phyloP scores from a whole-genome alignment of 2,888 invertebrate species.

The Drosophila mercatorum region DNA sequence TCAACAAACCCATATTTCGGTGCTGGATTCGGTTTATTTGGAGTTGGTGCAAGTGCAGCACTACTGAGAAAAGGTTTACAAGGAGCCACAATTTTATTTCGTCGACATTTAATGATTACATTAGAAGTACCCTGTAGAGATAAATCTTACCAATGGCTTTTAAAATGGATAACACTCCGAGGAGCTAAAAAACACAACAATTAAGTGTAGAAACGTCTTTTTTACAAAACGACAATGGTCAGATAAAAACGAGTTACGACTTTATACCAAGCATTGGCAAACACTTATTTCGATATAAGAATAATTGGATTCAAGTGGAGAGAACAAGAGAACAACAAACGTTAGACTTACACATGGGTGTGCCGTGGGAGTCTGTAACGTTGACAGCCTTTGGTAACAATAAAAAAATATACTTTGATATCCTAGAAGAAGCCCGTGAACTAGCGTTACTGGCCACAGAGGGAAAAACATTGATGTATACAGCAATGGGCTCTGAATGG shows the following conservation, averaged over 20 bases:
- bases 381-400: constrained; percentile 95
- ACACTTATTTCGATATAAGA: constrained; percentile 91
- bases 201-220: constrained; percentile 98
- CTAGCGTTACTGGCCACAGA: constrained; percentile 83
- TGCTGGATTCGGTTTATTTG: constrained; percentile 97
- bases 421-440: constrained; percentile 91
- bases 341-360: constrained; percentile 95
- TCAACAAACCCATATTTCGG: constrained; percentile 98
- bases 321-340: constrained; percentile 96
- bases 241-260: constrained; percentile 95
- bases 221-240: constrained; percentile 95
- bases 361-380: constrained; percentile 97
- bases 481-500: constrained; percentile 98
- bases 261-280: constrained; percentile 98
- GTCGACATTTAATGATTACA: constrained; percentile 97
- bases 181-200: constrained; percentile 97
- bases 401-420: constrained; percentile 92
- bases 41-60: constrained; percentile 95
- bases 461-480: constrained; percentile 84
- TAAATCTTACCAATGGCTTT: constrained; percentile 98
- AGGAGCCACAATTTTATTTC: constrained; percentile 89
- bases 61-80: constrained; percentile 93
- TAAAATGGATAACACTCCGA: constrained; percentile 96
- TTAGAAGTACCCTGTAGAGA: constrained; percentile 98
- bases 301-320: constrained; percentile 96